Base-by-base conservation (phyloP, 1,140 invertebrate genomes). In the Latrodectus geometricus region DNA sequence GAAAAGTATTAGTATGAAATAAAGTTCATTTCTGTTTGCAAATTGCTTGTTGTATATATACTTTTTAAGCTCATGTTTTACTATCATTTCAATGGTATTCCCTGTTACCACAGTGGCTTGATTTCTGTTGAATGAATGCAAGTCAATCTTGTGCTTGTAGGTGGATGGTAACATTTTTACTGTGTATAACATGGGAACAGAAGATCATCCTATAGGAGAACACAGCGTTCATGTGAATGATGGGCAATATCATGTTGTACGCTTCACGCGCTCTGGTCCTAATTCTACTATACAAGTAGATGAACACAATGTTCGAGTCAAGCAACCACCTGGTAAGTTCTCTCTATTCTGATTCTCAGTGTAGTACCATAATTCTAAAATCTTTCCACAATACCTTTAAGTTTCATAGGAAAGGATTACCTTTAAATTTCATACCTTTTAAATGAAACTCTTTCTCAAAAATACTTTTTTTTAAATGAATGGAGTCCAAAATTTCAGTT, bases 211-310 rank as follows among this genome's bases (percentile, higher is more conserved):
- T 0, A 93, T 98, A 15, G 96, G 96, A n/a, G 96, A 98, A 90
- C 94, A 96, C 84, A 95, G 95, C 50, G 93, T 96, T 0, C 95
- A 96, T 91, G 96, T 98, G 0, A 97, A 98, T 90, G 97, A 99
- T 89, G 97, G 97, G 87, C 93, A 95, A 66, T 98, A 98, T 91
- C 97, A 99, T 91, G 96, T 98, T 14, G 94, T 98, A 0, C 92
- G 96, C 88, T 98, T 98, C 90, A 96, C 95, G 8, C 93, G 97
- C 79, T 94, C 94, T 56, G 97, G 97, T 56, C 94, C 96, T 65
- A 97, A 98, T 90, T 95, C 97, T 8, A 96, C 97, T 0, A 92
- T 99, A 21, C 97, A 98, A 91, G 92, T 99, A 11, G 97, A 99
- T 89, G 95, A 97, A 90, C 96, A 89, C 70, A 89, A 89, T 80